These are phyloP conservation scores for Corythornis madagascariensis DNA, from an alignment of 2,113 vertebrate species.

Conservation along the genomic window DNA sequence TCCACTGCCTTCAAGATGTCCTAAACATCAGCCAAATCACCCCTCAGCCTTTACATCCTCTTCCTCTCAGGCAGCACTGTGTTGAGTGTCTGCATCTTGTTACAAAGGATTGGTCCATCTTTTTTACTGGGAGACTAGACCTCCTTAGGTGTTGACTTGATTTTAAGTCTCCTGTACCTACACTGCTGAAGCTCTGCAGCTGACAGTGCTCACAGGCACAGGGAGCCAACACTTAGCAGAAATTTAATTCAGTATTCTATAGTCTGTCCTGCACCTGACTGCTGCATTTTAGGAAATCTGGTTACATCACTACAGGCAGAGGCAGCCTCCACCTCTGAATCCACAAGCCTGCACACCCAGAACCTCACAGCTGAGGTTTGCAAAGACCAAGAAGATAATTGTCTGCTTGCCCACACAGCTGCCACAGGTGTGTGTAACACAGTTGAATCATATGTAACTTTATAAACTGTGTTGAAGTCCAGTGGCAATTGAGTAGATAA, in stretches of 20 bases:
- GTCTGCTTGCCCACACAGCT: background rate
- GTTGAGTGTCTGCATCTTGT: background rate
- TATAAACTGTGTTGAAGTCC: background rate
- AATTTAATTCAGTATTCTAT: background rate
- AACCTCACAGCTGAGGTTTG: accelerated
- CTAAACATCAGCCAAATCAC: background rate
- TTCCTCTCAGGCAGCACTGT: background rate
- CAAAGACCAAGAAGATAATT: background rate
- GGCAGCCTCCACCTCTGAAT: background rate
- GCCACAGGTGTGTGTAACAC: background rate
- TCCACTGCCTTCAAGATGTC: background rate
- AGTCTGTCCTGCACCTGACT: background rate
- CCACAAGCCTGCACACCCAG: background rate
- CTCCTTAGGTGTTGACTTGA: background rate
- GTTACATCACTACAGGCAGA: background rate
- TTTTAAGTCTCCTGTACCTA: background rate
- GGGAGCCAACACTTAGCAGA: background rate
- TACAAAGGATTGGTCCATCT: background rate
- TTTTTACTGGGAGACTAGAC: background rate
- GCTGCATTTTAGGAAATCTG: background rate
- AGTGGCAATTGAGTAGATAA: background rate
- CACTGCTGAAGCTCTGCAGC: background rate
- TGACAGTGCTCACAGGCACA: background rate
- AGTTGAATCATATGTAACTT: background rate
- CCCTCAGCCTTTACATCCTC: background rate